phyloP scores from a whole-genome alignment of 1,140 invertebrate genomes.

The Camponotus vicinus region DNA sequence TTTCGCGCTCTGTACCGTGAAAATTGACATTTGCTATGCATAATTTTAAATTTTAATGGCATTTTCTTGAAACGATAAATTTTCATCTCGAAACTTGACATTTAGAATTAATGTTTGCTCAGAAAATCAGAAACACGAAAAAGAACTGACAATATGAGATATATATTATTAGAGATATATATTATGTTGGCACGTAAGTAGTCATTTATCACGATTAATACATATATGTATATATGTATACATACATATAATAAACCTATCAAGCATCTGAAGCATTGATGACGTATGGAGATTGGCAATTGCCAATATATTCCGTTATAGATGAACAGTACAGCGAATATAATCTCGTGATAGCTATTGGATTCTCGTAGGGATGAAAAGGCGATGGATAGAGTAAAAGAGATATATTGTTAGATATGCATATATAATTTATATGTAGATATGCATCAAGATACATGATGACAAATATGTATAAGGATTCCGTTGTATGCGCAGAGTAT shows the following conservation, averaged over 20 bases:
- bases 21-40: not conserved
- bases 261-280: slow-evolving; percentile 39
- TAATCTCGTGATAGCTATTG: slow-evolving; percentile 67
- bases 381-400: not conserved
- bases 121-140: not conserved
- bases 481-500: slow-evolving; percentile 66
- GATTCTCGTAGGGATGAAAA: slow-evolving; percentile 56
- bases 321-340: slow-evolving; percentile 75
- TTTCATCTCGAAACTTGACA: not conserved
- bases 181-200: slow-evolving; percentile 1
- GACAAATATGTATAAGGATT: slow-evolving; percentile 62
- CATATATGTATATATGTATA: not conserved
- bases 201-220: slow-evolving; percentile 13
- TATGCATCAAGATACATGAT: slow-evolving; percentile 27
- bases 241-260: not conserved
- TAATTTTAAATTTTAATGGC: not conserved
- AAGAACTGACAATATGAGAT: not conserved
- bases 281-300: slow-evolving; percentile 63
- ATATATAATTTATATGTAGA: slow-evolving; percentile 18
- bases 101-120: slow-evolving; percentile 19
- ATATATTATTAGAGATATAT: not conserved
- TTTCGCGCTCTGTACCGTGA: not conserved
- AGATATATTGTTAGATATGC: slow-evolving; percentile 53
- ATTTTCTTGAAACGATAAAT: not conserved
- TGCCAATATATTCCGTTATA: slow-evolving; percentile 73